Evolutionary conservation across 2,113 vertebrate species (phyloP).

Genomic region (Platysternon megacephalum): DNA sequence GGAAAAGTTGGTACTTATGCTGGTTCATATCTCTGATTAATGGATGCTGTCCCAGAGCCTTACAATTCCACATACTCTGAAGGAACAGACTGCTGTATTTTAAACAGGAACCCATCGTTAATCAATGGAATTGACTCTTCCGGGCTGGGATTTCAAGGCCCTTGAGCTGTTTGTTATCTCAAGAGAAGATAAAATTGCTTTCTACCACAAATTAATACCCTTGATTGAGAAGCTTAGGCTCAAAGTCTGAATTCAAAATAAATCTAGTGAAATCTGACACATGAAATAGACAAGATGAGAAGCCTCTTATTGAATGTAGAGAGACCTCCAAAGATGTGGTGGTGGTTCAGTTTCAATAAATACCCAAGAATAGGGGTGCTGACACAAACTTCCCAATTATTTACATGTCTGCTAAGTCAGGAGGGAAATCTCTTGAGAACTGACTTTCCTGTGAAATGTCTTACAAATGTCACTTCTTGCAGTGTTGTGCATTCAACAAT

Average conservation of each 20-base stretch:
- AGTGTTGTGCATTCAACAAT: not conserved
- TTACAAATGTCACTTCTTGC: not conserved
- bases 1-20: too few relatives aligned
- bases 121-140: too few relatives aligned
- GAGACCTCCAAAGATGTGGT: not conserved
- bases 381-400: not conserved
- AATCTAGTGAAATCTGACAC: not conserved
- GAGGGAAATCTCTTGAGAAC: not conserved
- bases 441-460: not conserved
- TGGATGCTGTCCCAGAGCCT: too few relatives aligned
- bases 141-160: too few relatives aligned
- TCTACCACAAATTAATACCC: not conserved
- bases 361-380: not conserved
- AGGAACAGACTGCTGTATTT: too few relatives aligned
- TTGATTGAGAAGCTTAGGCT: not conserved
- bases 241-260: not conserved
- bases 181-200: not conserved
- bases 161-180: not conserved
- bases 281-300: not conserved
- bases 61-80: too few relatives aligned
- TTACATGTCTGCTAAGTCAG: not conserved
- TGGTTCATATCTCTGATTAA: not conserved
- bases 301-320: not conserved
- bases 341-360: not conserved
- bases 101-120: too few relatives aligned